Evolutionary conservation across 2,888 invertebrate species (phyloP).

Genomic region (Mallateleia sp.): DNA sequence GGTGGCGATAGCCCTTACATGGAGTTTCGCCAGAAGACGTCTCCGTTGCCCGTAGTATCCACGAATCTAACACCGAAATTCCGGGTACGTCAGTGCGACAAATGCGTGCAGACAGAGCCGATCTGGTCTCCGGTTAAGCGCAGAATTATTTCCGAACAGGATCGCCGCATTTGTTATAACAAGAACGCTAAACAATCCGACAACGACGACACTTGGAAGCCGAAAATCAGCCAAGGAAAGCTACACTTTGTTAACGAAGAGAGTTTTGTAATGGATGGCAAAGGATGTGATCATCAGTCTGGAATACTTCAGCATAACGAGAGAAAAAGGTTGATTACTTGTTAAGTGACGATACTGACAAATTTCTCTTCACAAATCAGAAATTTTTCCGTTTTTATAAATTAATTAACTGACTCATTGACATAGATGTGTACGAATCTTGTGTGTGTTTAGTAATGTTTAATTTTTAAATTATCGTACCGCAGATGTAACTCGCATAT

Average conservation of each 20-base stretch:
- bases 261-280: constrained; percentile 85
- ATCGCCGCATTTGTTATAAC: constrained; percentile 81
- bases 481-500: too few species aligned
- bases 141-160: constrained; percentile 87
- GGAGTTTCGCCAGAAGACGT: constrained; percentile 89
- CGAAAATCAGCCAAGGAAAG: constrained; percentile 14
- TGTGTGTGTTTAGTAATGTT: too few species aligned
- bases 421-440: too few species aligned
- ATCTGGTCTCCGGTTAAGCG: constrained; percentile 88
- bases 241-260: constrained; percentile 81
- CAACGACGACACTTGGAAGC: constrained; percentile 54
- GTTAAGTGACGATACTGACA: too few species aligned
- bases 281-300: constrained; percentile 84
- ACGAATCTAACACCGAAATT: constrained; percentile 92
- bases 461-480: too few species aligned
- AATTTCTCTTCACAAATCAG: too few species aligned
- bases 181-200: constrained; percentile 44
- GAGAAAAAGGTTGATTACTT: constrained; percentile 86
- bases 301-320: constrained; percentile 87
- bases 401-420: too few species aligned
- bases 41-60: constrained; percentile 90
- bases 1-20: constrained; percentile 89
- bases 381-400: too few species aligned
- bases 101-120: constrained; percentile 89
- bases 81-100: constrained; percentile 91